These are phyloP conservation scores for Pissodes strobi DNA, from an alignment of 1,140 invertebrate species.

Conservation along the genomic window DNA sequence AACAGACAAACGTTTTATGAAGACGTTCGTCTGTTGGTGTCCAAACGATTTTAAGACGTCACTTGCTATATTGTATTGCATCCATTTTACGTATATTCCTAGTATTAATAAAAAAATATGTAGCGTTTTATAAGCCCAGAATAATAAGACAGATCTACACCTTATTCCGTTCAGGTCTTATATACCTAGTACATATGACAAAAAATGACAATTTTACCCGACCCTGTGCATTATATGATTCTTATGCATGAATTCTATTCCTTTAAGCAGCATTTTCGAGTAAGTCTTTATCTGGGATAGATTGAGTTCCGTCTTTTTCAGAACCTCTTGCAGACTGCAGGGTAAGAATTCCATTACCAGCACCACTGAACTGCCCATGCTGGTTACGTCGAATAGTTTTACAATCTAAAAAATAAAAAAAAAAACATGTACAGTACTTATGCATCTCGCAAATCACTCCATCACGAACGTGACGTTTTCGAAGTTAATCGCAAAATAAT, in stretches of 20 bases:
- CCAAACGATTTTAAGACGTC: no score
- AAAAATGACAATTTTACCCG: slow-evolving; percentile 51
- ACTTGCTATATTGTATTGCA: no score
- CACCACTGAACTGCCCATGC: slow-evolving; percentile 84
- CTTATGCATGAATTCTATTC: slow-evolving; percentile 86
- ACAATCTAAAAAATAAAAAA: slow-evolving; percentile 82
- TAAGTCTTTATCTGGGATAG: slow-evolving; percentile 84
- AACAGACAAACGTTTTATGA: no score
- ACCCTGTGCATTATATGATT: slow-evolving; percentile 95
- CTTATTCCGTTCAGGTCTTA: not conserved
- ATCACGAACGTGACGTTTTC: no score
- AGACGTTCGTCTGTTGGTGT: no score
- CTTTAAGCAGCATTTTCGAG: slow-evolving; percentile 88
- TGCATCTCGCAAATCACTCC: no score
- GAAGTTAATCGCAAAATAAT: no score
- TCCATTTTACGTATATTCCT: no score
- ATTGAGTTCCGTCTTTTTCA: slow-evolving; percentile 77
- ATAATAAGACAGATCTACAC: no score
- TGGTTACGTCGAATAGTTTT: slow-evolving; percentile 87
- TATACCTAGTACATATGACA: not conserved
- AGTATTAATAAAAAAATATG: no score
- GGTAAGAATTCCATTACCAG: slow-evolving; percentile 94
- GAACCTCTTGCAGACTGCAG: slow-evolving; percentile 85
- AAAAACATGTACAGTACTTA: no score
- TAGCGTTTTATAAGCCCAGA: no score